Conservation (phyloP, 2,888 invertebrate species). For the Pristionchus maxplancki region DNA sequence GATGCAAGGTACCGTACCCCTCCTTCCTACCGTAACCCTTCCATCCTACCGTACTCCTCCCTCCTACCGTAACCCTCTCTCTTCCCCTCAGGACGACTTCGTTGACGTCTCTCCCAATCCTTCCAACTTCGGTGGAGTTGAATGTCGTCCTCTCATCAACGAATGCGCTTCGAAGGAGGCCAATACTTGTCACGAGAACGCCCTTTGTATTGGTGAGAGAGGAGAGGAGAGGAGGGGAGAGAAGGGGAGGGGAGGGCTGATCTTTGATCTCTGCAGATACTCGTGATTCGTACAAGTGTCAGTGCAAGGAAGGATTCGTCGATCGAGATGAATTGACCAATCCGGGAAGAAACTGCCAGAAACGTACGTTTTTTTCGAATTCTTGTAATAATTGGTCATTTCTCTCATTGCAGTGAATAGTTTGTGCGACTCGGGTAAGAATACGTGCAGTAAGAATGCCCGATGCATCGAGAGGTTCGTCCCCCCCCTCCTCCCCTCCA, state of each 20-base stretch:
- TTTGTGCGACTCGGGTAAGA: conserved; percentile 67
- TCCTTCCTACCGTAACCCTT: too few relatives aligned
- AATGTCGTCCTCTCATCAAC: conserved; percentile 72
- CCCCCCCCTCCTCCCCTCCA: neutral
- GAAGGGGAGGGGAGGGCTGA: neutral
- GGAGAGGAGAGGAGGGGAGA: too few relatives aligned
- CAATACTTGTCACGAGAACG: conserved; percentile 74
- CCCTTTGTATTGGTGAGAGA: conserved; percentile 75
- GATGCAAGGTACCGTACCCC: conserved; percentile 81
- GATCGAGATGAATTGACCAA: conserved; percentile 72
- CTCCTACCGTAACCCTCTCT: conserved; percentile 17
- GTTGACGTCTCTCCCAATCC: conserved; percentile 77
- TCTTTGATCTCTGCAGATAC: conserved; percentile 57
- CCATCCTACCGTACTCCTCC: neutral
- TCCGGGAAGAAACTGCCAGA: conserved; percentile 72
- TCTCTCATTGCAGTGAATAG: conserved; percentile 63
- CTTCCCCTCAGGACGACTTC: conserved; percentile 60
- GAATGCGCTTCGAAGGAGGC: conserved; percentile 73
- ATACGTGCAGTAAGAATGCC: conserved; percentile 72
- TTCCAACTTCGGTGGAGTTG: conserved; percentile 64
- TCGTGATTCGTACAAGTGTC: conserved; percentile 72
- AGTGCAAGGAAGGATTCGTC: conserved; percentile 74
- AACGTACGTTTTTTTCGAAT: conserved; percentile 54
- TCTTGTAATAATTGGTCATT: too few relatives aligned
- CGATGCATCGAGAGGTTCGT: conserved; percentile 65